These are phyloP conservation scores for Bombus huntii DNA, from an alignment of 1,140 invertebrate species.

Conservation along the genomic window DNA sequence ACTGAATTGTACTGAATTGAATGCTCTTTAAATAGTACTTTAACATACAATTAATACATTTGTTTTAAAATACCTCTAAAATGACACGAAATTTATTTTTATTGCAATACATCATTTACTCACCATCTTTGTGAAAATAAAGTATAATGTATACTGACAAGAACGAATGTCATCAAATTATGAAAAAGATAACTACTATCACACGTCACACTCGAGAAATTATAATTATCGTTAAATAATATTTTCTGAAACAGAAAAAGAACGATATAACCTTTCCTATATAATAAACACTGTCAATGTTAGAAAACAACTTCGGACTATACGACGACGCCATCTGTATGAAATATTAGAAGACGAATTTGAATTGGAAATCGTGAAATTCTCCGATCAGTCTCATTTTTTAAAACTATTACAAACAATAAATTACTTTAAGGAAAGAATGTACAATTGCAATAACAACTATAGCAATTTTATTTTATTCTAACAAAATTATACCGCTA, in stretches of 20 bases:
- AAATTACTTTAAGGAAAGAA: background rate
- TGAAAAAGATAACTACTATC: background rate
- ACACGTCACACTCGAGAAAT: background rate
- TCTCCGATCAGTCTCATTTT: background rate
- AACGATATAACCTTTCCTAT: background rate
- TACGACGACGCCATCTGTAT: background rate
- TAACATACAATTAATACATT: background rate
- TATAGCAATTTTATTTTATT: background rate
- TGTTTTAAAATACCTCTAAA: background rate
- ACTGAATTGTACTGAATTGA: background rate
- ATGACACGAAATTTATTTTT: background rate
- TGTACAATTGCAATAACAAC: background rate
- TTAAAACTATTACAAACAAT: background rate
- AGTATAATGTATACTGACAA: too few species aligned
- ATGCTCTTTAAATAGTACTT: too few species aligned
- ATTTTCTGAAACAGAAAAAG: background rate
- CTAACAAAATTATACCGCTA: background rate
- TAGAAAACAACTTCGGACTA: background rate
- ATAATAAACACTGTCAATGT: background rate
- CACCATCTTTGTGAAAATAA: constrained; percentile 3
- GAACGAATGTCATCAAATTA: background rate
- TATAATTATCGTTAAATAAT: background rate
- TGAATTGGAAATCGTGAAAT: background rate
- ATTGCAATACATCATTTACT: background rate
- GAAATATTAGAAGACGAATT: background rate